A percentile compares a stretch with the other conserved stretches of the same genome.
phyloP scores from a whole-genome alignment of 2,113 vertebrate genomes.

The Cebus imitator region DNA sequence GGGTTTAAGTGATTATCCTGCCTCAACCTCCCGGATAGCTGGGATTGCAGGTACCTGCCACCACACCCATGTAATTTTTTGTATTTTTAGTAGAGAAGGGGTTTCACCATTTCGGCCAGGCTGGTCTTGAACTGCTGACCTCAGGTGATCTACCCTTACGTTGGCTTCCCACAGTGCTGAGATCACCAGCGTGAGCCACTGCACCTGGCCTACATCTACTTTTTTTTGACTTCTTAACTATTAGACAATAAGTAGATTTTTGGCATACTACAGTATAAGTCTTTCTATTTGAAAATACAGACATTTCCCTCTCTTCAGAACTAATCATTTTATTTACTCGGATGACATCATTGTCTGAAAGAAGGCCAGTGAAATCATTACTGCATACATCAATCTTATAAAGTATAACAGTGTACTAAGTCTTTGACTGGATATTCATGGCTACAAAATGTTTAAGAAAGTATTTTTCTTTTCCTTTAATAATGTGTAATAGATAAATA shows the following conservation, averaged over 20 bases:
- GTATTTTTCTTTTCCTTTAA: not conserved
- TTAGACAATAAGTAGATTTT: not conserved
- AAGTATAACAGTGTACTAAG: not conserved
- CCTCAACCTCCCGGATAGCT: too few species aligned
- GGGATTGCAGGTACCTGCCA: too few species aligned
- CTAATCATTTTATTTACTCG: not conserved
- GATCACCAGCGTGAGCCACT: too few species aligned
- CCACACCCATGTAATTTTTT: too few species aligned
- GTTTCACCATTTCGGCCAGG: too few species aligned
- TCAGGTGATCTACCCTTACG: too few species aligned
- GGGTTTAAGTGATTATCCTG: too few species aligned
- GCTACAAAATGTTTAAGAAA: slow-evolving; percentile 21
- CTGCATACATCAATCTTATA: not conserved
- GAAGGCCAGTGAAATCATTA: slow-evolving; percentile 15
- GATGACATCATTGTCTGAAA: slow-evolving; percentile 27
- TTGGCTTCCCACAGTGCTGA: too few species aligned
- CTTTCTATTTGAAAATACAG: slow-evolving; percentile 18
- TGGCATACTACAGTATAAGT: not conserved
- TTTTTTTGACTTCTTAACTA: not conserved
- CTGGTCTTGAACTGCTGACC: too few species aligned
- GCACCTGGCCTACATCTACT: not conserved
- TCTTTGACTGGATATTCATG: not conserved
- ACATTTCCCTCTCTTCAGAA: not conserved
- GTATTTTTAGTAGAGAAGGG: too few species aligned
- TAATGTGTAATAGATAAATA: not conserved